Evolutionary conservation across 2,888 invertebrate genomes (phyloP).

Genomic region (Therioaphis trifolii): DNA sequence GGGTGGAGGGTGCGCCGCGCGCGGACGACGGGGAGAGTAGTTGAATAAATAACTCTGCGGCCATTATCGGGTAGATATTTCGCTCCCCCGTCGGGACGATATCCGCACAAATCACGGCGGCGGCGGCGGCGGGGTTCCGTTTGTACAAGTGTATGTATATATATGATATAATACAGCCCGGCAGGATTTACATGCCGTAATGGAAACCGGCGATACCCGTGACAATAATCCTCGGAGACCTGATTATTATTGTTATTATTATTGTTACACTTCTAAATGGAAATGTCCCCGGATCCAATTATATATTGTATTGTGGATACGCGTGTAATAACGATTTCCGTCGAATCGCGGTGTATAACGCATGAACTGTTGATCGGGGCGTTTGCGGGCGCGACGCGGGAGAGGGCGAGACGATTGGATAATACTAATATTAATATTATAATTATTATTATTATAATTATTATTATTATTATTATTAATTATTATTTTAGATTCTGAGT

Average conservation of each 20-base stretch:
- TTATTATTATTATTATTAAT: too few species aligned
- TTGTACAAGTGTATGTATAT: not conserved
- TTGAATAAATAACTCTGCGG: conserved; percentile 44
- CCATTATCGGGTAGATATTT: conserved; percentile 53
- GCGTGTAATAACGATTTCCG: conserved; percentile 55
- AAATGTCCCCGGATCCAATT: conserved; percentile 60
- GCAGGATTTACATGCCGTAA: conserved; percentile 61
- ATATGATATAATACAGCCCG: not conserved
- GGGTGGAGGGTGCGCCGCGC: conserved; percentile 8
- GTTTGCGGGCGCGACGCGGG: conserved; percentile 12
- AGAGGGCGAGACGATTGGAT: conserved; percentile 38
- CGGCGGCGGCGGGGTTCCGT: not conserved
- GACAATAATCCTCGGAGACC: conserved; percentile 61
- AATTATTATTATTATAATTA: too few species aligned
- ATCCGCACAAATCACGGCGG: not conserved
- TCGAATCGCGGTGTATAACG: not conserved
- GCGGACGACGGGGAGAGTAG: not conserved
- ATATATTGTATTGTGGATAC: too few species aligned
- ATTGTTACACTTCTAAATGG: conserved; percentile 59
- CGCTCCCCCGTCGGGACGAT: conserved; percentile 42
- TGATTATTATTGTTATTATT: conserved; percentile 50
- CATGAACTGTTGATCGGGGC: not conserved
- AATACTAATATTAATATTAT: not conserved
- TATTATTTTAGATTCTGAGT: too few species aligned
- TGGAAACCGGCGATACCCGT: conserved; percentile 47